Evolutionary conservation across 2,888 invertebrate genomes (phyloP), one percentile per base, ranked within the genome.

Genomic region (Vannuccia rotundouncinata): DNA sequence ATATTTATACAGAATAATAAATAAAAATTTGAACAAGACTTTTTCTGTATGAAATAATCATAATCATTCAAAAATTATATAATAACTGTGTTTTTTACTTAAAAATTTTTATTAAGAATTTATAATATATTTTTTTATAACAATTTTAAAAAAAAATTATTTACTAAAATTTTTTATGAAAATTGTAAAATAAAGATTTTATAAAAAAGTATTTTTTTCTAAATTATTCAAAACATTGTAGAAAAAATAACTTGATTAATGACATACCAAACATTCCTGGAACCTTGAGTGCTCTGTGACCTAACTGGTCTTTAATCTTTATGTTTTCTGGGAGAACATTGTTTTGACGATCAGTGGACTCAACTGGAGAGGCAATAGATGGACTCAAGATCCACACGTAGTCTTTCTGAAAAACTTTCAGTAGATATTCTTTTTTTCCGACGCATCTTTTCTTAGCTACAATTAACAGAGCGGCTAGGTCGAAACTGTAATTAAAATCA

Each of bases 301-400:
- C 10, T 45, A 17, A 10, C 45, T 45, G 10, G 17, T 45, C 45
- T 45, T 10, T 17, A 45, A 45, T 10, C 17, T 45, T 45, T 10
- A 45, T 5, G 17, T 45, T 45, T 45, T 45, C 45, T 45, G 45
- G 45, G 5, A 17, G 17, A 45, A 45, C 17, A 10, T 45, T 45
- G 5, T 45, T 45, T 17, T 10, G 5, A 17, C 17, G 45, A 5
- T 5, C 10, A 45, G 5, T 45, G 10, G 17, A 10, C 17, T 45
- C 17, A 10, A 45, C 10, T 17, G 5, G 45, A 28, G 76, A 76
- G n/a, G 76, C 27, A 5, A n/a, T 76, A 28, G 76, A 76, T 28
- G 76, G 76, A 5, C 28, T 76, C 28, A 76, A 28, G 2, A 76
- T 28, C 76, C 76, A 76, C n/a, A 76, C 76, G 28, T 76, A 76